Conservation (phyloP, 1,140 invertebrate species). For the Pteromalus puparum region DNA sequence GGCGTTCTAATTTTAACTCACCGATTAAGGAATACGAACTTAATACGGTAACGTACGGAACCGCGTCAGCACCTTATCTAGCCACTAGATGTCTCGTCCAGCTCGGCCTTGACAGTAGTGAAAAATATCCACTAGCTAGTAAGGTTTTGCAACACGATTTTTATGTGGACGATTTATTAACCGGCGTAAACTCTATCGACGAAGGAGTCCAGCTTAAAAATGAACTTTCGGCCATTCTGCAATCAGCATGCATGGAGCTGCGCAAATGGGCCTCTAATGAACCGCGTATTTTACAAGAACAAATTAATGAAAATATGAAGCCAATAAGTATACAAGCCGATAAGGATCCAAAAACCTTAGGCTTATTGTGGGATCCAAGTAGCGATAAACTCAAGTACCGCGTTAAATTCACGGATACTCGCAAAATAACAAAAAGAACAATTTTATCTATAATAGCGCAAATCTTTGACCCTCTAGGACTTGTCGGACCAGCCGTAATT, state of each 20-base stretch:
- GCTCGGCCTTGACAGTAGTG: constrained; percentile 58
- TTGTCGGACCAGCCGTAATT: constrained; percentile 54
- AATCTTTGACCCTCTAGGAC: constrained; percentile 55
- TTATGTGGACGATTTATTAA: constrained; percentile 56
- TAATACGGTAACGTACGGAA: constrained; percentile 52
- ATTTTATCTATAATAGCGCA: constrained; percentile 52
- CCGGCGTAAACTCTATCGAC: constrained; percentile 57
- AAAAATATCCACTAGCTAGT: constrained; percentile 56
- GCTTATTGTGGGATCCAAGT: constrained; percentile 57
- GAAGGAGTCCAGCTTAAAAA: constrained; percentile 59
- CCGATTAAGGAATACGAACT: constrained; percentile 31
- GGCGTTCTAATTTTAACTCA: not conserved
- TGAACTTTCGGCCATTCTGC: constrained; percentile 56
- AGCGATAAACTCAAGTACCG: not conserved
- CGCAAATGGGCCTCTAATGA: constrained; percentile 66
- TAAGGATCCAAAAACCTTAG: constrained; percentile 58
- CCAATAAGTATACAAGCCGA: constrained; percentile 6
- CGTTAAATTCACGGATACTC: not conserved
- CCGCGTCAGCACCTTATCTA: constrained; percentile 59
- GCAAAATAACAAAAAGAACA: constrained; percentile 45
- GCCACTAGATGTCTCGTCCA: constrained; percentile 64
- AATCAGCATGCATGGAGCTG: constrained; percentile 59
- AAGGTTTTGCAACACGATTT: constrained; percentile 56
- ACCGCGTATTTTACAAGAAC: constrained; percentile 9
- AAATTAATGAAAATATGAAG: not conserved